Evolutionary conservation across 1,140 invertebrate species (phyloP).

Genomic region (Achroia grisella): DNA sequence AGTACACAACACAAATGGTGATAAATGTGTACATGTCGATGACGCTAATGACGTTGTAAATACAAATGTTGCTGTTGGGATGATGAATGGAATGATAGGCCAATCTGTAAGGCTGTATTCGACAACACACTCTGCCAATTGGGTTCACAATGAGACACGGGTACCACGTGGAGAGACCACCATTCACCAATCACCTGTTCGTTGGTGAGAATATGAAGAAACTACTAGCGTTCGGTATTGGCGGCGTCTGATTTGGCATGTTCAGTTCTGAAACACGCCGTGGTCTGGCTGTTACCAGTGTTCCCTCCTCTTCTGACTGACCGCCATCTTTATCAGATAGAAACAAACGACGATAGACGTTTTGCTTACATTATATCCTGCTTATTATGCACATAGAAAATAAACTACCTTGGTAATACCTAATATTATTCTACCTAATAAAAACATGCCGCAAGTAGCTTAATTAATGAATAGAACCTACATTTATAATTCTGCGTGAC

Average conservation of each 20-base stretch:
- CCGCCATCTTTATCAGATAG: conserved; percentile 62
- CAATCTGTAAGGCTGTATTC: conserved; percentile 19
- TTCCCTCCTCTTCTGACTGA: conserved; percentile 75
- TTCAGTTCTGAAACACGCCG: conserved; percentile 94
- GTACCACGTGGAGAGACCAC: conserved; percentile 31
- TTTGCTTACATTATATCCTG: conserved; percentile 14
- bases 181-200: conserved; percentile 84
- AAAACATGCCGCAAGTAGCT: background rate
- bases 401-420: background rate
- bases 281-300: conserved; percentile 84
- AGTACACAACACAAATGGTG: conserved; percentile 6
- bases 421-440: too few relatives aligned
- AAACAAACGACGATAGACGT: conserved; percentile 33
- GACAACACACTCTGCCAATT: conserved; percentile 44
- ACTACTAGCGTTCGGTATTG: conserved; percentile 94
- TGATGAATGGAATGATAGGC: conserved; percentile 18
- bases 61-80: background rate
- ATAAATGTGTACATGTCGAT: conserved; percentile 18
- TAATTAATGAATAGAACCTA: conserved; percentile 5
- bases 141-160: conserved; percentile 60
- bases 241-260: conserved; percentile 88
- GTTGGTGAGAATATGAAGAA: conserved; percentile 97
- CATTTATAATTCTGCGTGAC: conserved; percentile 3
- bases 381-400: background rate
- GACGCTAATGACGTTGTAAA: conserved; percentile 23